Base-by-base conservation (phyloP, 2,888 invertebrate species). In the Drosophila percnosoma region DNA sequence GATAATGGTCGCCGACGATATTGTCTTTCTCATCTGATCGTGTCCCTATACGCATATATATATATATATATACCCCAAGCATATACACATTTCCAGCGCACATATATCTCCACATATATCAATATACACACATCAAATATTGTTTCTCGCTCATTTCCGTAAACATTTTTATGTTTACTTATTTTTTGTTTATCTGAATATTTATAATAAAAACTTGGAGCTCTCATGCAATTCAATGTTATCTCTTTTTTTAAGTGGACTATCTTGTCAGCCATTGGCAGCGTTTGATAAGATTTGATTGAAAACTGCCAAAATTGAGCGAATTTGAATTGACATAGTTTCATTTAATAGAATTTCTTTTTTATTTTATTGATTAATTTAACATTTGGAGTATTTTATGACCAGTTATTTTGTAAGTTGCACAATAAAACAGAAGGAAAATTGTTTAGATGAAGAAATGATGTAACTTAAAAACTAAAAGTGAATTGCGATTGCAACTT, bases 1-100 rank as follows among this genome's bases (percentile, higher is more conserved):
- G 92, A 95, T 99, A 70, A 98, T 99, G 98, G 94, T 97, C 84
- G 95, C 97, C 0, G 97, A 98, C 90, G 96, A 95, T 77, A 96
- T 97, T 77, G 95, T 98, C 36, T 97, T 97, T 93, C 94, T 97
- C 58, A 97, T 98, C 91, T 97, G 95, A 94, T 24, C 33, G 0
- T 6, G 13, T 49, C 21, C 21, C 10, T 2, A 18, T 7, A 24
- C 45, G 15, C 15, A 36, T 7, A 13, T 36, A 18, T 13, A 4
- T 36, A n/a, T 18, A 10, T 18, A 29, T 49, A 7, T 27, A 13
- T 13, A 49, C n/a, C n/a, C n/a, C n/a, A 24, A 24, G 11, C 58
- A 48, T 40, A 24, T 52, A 55, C 62, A 59, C 75, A 77, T 77
- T 77, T 72, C 73, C 75, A 72, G n/a, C 57, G 34, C 24, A 21